Evolutionary conservation across 2,797 vertebrate species (phyloP), one percentile per base, ranked within the genome.

Genomic region (Takifugu rubripes): DNA sequence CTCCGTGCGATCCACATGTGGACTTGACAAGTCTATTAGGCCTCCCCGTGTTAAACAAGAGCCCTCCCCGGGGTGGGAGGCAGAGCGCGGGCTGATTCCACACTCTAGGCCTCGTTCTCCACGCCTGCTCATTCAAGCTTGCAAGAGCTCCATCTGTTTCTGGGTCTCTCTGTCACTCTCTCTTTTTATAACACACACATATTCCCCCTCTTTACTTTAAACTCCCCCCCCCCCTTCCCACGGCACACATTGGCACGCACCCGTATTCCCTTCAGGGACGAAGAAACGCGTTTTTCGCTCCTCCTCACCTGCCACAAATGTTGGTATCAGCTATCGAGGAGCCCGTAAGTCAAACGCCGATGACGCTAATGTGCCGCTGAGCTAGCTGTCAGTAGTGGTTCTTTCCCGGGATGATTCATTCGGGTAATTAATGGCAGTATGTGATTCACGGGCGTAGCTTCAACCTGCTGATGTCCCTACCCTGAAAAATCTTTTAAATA

Each of bases 21-120:
- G 60, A 72, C 76, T 69, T 84, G 83, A 88, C 81, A 74, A 77
- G 77, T 89, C 81, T 88, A 87, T 89, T 84, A 87, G 81, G 68
- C 61, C 31, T 70, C 80, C 62, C 51, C 59, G 73, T 85, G 82
- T 83, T 79, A 82, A 88, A 81, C 79, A 81, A 77, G 76, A 63
- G 65, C 66, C 82, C 59, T 78, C 84, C 76, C 78, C 25, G 80
- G 82, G 83, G 77, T 70, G 74, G 65, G 54, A 76, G 73, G 75
- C 59, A 64, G 59, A 64, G 70, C 78, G 63, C 67, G 53, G 62
- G 70, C 78, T 54, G 80, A 87, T 79, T 88, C 82, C 56, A 58
- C 78, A 82, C 86, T 86, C 88, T 82, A 73, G 73, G 68, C 74
- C 78, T 82, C 77, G 70, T 85, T 85, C 77, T 85, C 72, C 81